A percentile compares a stretch with the other conserved stretches of the same genome.
Evolutionary conservation across 1,140 invertebrate species (phyloP).

Genomic region (Octopus bimaculoides): DNA sequence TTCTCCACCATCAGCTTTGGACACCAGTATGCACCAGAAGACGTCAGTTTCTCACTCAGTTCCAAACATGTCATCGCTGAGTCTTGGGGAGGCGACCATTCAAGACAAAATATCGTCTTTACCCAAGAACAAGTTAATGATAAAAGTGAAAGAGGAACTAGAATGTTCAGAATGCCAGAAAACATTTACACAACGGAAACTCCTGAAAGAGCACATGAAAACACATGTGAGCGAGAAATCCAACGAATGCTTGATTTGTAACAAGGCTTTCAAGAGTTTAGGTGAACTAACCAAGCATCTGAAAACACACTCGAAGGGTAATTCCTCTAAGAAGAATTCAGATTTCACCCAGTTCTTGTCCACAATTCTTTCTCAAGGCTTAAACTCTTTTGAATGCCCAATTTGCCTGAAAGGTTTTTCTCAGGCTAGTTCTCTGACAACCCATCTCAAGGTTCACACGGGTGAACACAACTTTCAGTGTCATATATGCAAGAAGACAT

Average conservation of each 20-base stretch:
- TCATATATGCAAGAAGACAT: constrained; percentile 15
- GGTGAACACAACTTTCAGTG: constrained; percentile 20
- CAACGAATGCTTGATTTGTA: constrained; percentile 47
- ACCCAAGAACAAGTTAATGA: too few relatives aligned
- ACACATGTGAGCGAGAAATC: constrained; percentile 30
- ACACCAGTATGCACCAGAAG: too few relatives aligned
- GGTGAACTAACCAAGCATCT: constrained; percentile 17
- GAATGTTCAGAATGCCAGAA: not conserved
- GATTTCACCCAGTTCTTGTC: too few relatives aligned
- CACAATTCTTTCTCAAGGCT: too few relatives aligned
- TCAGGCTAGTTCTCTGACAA: not conserved
- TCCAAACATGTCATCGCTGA: too few relatives aligned
- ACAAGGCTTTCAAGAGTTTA: constrained; percentile 15
- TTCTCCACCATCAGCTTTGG: too few relatives aligned
- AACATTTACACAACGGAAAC: not conserved
- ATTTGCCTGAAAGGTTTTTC: not conserved
- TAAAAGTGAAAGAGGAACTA: not conserved
- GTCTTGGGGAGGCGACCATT: too few relatives aligned
- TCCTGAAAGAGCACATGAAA: constrained; percentile 6
- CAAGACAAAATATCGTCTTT: too few relatives aligned
- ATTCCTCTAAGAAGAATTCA: not conserved
- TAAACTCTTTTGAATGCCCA: not conserved
- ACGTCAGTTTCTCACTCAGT: too few relatives aligned
- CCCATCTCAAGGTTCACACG: not conserved
- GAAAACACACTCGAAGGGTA: constrained; percentile 12